phyloP scores from a whole-genome alignment of 1,140 invertebrate species.

The Papilio aristodemus region DNA sequence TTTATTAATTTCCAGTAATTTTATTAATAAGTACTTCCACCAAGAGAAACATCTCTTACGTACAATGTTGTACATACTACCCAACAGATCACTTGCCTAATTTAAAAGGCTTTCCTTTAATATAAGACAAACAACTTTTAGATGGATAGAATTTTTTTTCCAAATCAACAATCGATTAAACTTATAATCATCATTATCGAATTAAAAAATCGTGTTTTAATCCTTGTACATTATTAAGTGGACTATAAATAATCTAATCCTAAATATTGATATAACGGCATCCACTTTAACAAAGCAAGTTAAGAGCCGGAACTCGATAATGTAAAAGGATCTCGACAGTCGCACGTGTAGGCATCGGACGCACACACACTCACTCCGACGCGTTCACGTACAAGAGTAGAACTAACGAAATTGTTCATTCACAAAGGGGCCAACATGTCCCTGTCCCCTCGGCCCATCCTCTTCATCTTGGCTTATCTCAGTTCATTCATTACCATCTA shows the following conservation, averaged over 20 bases:
- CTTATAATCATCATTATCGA: background rate
- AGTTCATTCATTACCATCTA: constrained; percentile 79
- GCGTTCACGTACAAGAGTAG: constrained; percentile 32
- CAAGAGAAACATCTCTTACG: no score
- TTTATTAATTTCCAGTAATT: no score
- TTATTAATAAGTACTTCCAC: no score
- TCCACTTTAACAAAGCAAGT: constrained; percentile 19
- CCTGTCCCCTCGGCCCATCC: constrained; percentile 55
- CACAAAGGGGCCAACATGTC: constrained; percentile 57
- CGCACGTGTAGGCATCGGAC: background rate
- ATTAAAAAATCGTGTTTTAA: background rate
- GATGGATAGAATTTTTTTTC: background rate
- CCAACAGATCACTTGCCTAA: no score
- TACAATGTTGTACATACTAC: no score
- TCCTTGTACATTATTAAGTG: constrained; percentile 17
- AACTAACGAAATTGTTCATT: constrained; percentile 48
- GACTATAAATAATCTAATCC: constrained; percentile 15
- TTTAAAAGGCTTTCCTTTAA: no score
- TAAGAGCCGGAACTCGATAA: constrained; percentile 31
- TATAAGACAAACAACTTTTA: no score
- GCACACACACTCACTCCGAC: constrained; percentile 27
- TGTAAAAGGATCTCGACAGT: constrained; percentile 13
- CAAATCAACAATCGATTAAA: background rate
- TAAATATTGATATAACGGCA: constrained; percentile 9
- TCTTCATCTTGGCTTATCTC: constrained; percentile 70